Percentiles rank a stretch among this genome's conserved stretches.
Evolutionary conservation across 1,140 invertebrate species (phyloP).

Genomic region (Periplaneta americana): DNA sequence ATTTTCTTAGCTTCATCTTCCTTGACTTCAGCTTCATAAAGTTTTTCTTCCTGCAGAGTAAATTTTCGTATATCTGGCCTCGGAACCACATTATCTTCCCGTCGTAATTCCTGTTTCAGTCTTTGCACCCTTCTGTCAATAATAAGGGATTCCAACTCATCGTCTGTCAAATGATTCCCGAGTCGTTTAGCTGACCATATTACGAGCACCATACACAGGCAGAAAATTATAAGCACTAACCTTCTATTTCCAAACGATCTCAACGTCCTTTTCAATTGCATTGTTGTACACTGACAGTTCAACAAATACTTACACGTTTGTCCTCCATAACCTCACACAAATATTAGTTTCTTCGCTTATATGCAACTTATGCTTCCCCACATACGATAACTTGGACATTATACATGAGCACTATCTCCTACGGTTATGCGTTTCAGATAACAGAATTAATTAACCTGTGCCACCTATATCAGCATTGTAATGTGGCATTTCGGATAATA

Average conservation of each 20-base stretch:
- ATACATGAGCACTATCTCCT: too few species aligned
- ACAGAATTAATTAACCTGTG: too few species aligned
- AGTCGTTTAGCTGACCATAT: neutral
- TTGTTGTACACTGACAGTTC: neutral
- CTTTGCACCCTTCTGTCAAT: neutral
- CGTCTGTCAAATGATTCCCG: neutral
- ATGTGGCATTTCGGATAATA: too few species aligned
- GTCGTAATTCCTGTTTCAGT: neutral
- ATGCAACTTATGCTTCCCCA: neutral
- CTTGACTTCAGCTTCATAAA: slow-evolving; percentile 32
- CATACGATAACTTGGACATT: too few species aligned
- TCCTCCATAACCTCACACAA: neutral
- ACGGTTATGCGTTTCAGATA: too few species aligned
- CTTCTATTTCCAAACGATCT: neutral
- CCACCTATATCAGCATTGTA: too few species aligned
- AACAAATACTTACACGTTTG: too few species aligned
- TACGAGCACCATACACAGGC: neutral
- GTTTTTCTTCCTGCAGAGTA: neutral
- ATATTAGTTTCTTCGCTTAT: too few species aligned
- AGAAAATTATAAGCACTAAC: neutral
- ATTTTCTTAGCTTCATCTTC: slow-evolving; percentile 44
- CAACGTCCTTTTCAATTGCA: neutral
- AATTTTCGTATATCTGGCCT: neutral
- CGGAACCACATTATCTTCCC: neutral
- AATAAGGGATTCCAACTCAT: neutral